Base-by-base conservation (phyloP, 2,888 invertebrate genomes). In the Aproaerema taeniolella region DNA sequence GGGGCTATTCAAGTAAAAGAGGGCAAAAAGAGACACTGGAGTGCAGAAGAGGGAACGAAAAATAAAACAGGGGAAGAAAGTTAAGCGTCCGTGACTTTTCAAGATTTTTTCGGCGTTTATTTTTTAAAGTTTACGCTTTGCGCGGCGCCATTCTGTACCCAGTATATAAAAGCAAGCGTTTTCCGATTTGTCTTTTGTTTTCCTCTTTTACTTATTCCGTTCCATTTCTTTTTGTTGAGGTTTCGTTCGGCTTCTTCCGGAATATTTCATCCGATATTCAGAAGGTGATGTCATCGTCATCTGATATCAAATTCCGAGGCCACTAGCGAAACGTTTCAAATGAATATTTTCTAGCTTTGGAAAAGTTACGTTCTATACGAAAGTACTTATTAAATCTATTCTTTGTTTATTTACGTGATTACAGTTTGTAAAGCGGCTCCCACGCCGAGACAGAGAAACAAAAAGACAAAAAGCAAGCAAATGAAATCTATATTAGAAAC, bases 51-150 rank as follows among this genome's bases (percentile, higher is more conserved):
- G 82, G 85, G 82, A 81, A 73, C 64, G 71, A 69, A 82, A 77
- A 85, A 85, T 86, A 85, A 85, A 85, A 83, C 80, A 72, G 85
- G 85, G 85, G 86, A 82, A 77, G 75, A 82, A 85, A 87, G 86
- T 86, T 87, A 87, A 87, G 85, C 86, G 82, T 80, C 87, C 86
- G 86, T 87, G 87, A 87, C 87, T 86, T 86, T 85, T 81, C 77
- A 85, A 85, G 82, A 80, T 82, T 85, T 83, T 79, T 83, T 80
- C 65, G 71, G 66, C 75, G 76, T 82, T 82, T 80, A 76, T 83
- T 81, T 86, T 85, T 83, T 78, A 79, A 83, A 82, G 58, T 82
- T 83, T 79, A 78, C 74, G 72, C 65, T 66, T 58, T 56, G 55
- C 58, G 62, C 61, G 58, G 53, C 50, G 31, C 41, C 42, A 58